Conservation (phyloP, 64 coral and sea anemone species). For the Montipora foliosa region DNA sequence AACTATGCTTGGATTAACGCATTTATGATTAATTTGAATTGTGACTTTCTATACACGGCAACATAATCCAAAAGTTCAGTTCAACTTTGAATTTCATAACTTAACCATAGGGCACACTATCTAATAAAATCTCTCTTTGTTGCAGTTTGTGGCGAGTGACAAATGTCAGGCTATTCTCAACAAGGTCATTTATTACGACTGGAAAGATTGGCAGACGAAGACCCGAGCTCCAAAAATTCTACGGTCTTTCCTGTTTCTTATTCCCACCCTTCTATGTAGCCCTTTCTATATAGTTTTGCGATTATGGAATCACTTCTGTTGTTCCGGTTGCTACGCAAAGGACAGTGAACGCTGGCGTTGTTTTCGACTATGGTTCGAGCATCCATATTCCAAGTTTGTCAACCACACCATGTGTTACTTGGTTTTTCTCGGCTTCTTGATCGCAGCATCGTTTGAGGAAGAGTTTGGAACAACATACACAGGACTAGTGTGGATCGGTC, state of each 20-base stretch:
- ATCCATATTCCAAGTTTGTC: conserved; percentile 62
- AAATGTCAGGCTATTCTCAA: conserved; percentile 14
- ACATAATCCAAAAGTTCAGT: no score
- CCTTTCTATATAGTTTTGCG: background rate
- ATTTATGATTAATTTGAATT: no score
- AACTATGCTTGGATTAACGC: no score
- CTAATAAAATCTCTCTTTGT: no score
- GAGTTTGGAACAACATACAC: background rate
- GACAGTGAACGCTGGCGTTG: background rate
- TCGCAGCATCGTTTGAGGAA: background rate
- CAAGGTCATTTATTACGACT: conserved; percentile 6
- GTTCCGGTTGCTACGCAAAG: background rate
- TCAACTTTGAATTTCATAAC: no score
- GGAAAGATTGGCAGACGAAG: background rate
- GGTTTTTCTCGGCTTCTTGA: conserved; percentile 23
- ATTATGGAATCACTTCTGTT: no score
- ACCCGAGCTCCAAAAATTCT: background rate
- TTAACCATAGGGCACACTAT: no score
- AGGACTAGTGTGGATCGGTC: conserved; percentile 14
- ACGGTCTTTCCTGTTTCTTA: background rate
- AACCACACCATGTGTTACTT: conserved; percentile 41
- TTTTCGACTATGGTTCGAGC: background rate
- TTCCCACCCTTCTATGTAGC: background rate
- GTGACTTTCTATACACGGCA: no score
- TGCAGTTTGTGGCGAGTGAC: conserved; percentile 27